phyloP scores from a whole-genome alignment of 2,888 invertebrate genomes.

The Tenthredo distinguenda region DNA sequence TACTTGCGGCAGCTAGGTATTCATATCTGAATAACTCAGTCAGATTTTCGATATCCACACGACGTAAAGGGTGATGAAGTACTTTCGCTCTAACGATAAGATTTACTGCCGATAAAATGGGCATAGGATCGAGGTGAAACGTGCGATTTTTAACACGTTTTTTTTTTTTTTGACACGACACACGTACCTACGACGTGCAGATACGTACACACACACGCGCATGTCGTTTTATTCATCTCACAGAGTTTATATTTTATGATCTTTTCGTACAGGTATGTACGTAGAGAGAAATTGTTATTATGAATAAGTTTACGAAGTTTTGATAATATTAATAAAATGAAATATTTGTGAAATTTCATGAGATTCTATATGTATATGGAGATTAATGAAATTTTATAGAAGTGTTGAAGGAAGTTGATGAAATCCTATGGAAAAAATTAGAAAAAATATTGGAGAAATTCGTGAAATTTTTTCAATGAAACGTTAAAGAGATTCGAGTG shows the following conservation, averaged over 20 bases:
- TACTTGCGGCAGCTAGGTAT: not conserved
- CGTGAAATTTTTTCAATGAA: not conserved
- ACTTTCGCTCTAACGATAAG: conserved; percentile 31
- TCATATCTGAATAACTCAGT: conserved; percentile 30
- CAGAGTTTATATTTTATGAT: not conserved
- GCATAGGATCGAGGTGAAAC: not conserved
- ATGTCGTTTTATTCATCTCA: not conserved
- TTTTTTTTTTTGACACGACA: not conserved
- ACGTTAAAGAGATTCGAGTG: too few relatives aligned
- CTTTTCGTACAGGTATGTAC: not conserved
- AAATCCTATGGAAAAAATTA: not conserved
- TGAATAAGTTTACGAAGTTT: not conserved
- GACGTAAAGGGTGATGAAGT: conserved; percentile 31
- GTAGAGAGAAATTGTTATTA: not conserved
- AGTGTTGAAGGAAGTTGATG: too few relatives aligned
- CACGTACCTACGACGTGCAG: too few relatives aligned
- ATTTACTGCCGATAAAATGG: conserved; percentile 30
- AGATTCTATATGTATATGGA: not conserved
- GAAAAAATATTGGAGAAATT: not conserved
- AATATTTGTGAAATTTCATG: not conserved
- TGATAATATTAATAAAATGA: too few relatives aligned
- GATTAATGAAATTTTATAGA: not conserved
- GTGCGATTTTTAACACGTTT: conserved; percentile 37
- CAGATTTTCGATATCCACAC: conserved; percentile 25
- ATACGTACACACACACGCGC: not conserved